Base-by-base conservation (phyloP, 1,140 invertebrate species). In the Limonius californicus region DNA sequence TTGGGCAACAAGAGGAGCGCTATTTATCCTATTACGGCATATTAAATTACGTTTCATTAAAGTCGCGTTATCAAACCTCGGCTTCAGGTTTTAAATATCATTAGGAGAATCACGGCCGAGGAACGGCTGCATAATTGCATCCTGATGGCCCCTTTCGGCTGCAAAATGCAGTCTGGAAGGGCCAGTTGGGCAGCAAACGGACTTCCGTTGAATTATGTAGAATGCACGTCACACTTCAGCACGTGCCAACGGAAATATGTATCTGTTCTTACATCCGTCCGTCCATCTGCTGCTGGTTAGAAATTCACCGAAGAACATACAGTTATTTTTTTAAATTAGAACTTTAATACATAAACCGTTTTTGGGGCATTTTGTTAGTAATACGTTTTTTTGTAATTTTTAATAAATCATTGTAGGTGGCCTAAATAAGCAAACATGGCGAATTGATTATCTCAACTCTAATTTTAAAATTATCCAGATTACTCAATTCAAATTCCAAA, bases 221-320 rank as follows among this genome's bases (percentile, higher is more conserved):
- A 39, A 39, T 14, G 35, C n/a, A 39, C 45, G 45, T 50, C 20
- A 50, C 45, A 50, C 45, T 50, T 50, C 45, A 50, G 45, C 45
- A 50, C 45, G 45, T 50, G 45, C 45, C 45, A 50, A 50, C 45
- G 45, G 45, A 50, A 50, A 50, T 50, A 50, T 50, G 45, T 50
- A 39, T 50, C 9, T 21, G 45, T 50, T 50, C 35, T 39, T 39
- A 39, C 35, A 39, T 50, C 45, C 45, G 45, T 50, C 20, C 20
- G 15, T 50, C 4, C 45, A 50, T 50, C 45, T 50, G 45, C n/a
- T n/a, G n/a, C n/a, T n/a, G n/a, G n/a, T n/a, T n/a, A n/a, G n/a
- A n/a, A n/a, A n/a, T n/a, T n/a, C n/a, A n/a, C n/a, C n/a, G n/a
- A n/a, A n/a, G n/a, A n/a, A n/a, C n/a, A n/a, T n/a, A n/a, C n/a